A percentile compares a stretch with the other conserved stretches of the same genome.
These are phyloP conservation scores for Erinaceus europaeus DNA, from an alignment of 2,113 vertebrate species.

Conservation along the genomic window DNA sequence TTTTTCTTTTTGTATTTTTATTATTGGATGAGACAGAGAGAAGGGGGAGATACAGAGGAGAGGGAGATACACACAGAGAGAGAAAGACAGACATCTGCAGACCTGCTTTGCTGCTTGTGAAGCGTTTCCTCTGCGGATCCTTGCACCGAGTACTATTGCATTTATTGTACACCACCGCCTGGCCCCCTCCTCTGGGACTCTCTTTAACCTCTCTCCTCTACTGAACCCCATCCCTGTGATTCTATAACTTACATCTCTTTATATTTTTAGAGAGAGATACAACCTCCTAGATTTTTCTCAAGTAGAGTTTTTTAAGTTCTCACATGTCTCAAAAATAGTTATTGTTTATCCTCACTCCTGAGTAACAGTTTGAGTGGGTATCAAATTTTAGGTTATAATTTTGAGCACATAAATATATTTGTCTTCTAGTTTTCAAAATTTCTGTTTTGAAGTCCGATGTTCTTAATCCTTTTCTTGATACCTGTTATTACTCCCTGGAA, in stretches of 20 bases:
- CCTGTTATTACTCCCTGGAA: neutral
- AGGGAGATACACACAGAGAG: too few relatives aligned
- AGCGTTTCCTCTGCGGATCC: too few relatives aligned
- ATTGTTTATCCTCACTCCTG: neutral
- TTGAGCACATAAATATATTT: neutral
- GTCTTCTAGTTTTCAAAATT: neutral
- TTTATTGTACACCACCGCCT: too few relatives aligned
- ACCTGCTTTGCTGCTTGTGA: too few relatives aligned
- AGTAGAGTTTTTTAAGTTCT: neutral
- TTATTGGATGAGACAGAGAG: too few relatives aligned
- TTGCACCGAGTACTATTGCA: too few relatives aligned
- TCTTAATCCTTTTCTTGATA: neutral
- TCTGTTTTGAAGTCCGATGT: neutral
- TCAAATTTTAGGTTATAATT: neutral
- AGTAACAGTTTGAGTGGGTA: neutral
- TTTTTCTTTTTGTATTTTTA: too few relatives aligned
- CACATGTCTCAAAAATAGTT: neutral
- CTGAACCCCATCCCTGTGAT: neutral
- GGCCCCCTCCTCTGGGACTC: neutral
- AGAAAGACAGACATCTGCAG: too few relatives aligned
- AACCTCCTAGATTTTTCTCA: neutral
- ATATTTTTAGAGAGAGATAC: neutral
- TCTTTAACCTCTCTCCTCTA: neutral
- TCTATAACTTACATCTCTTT: neutral
- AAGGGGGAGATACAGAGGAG: too few relatives aligned